Evolutionary conservation across 2,113 vertebrate genomes (phyloP).

Genomic region (Tachysurus fulvidraco): DNA sequence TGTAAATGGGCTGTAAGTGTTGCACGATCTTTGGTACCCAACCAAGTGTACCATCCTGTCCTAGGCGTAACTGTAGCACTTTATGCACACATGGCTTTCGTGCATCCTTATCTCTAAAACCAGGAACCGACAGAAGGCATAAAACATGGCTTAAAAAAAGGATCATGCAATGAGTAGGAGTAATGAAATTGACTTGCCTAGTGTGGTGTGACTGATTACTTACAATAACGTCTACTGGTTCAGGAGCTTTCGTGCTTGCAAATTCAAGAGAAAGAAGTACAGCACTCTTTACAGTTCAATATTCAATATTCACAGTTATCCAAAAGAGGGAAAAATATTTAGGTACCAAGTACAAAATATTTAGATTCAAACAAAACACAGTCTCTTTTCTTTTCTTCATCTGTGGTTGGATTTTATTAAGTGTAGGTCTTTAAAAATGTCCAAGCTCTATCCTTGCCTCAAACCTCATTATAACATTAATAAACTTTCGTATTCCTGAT

Average conservation of each 20-base stretch:
- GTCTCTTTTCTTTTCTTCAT: not conserved
- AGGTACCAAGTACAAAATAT: not conserved
- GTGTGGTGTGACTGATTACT: slow-evolving; percentile 15
- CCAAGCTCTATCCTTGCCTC: not conserved
- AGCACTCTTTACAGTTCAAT: not conserved
- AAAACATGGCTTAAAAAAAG: slow-evolving; percentile 15
- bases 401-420: not conserved
- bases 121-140: slow-evolving; percentile 19
- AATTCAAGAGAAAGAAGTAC: not conserved
- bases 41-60: slow-evolving; percentile 51
- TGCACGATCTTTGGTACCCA: slow-evolving; percentile 50
- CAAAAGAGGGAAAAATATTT: not conserved
- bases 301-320: not conserved
- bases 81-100: slow-evolving; percentile 12
- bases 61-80: slow-evolving; percentile 37
- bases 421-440: not conserved
- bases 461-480: not conserved
- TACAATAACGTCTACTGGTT: not conserved
- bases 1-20: slow-evolving; percentile 24
- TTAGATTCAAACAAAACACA: not conserved
- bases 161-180: not conserved
- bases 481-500: not conserved
- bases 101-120: slow-evolving; percentile 37
- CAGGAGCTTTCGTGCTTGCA: not conserved
- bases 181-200: not conserved